These are phyloP conservation scores for Crotalus helleri DNA, from an alignment of 2,113 vertebrate genomes.

Conservation along the genomic window DNA sequence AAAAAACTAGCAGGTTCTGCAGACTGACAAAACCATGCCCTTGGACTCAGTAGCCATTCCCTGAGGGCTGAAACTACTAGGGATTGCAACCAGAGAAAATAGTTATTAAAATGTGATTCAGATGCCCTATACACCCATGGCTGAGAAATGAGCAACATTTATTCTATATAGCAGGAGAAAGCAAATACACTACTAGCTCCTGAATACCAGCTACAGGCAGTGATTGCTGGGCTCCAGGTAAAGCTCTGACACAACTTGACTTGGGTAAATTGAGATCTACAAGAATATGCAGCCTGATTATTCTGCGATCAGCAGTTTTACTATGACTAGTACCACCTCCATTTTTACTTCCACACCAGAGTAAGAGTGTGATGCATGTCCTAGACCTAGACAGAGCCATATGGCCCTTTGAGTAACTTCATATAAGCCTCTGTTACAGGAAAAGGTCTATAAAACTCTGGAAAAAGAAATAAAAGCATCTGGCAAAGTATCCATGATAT, in stretches of 20 bases:
- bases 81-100: background rate
- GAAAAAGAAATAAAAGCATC: background rate
- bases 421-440: background rate
- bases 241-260: background rate
- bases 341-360: background rate
- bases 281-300: background rate
- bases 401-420: background rate
- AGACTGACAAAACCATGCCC: background rate
- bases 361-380: background rate
- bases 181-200: background rate
- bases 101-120: background rate
- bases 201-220: background rate
- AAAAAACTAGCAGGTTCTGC: background rate
- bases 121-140: background rate
- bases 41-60: background rate
- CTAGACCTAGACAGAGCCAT: background rate
- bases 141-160: background rate
- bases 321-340: background rate
- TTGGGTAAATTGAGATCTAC: background rate
- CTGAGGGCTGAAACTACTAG: background rate
- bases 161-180: background rate
- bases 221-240: background rate
- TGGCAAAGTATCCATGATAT: background rate
- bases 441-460: background rate
- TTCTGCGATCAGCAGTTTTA: background rate